These are phyloP conservation scores for Nannoperca australis DNA, from an alignment of 2,797 vertebrate genomes.

Conservation along the genomic window DNA sequence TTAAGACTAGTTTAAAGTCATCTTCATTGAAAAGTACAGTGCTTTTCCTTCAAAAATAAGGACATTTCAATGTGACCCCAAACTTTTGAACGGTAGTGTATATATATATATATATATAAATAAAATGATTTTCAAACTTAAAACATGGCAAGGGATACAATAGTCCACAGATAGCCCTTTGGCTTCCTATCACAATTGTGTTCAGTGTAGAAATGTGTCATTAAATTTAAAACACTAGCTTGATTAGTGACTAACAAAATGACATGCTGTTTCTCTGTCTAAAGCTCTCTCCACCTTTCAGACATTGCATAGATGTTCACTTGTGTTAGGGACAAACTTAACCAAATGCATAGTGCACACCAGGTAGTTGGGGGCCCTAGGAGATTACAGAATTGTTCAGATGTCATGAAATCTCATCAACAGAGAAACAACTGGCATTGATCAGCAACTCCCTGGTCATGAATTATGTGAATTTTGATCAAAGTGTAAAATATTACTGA, in stretches of 20 bases:
- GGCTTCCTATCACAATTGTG: not conserved
- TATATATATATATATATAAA: constrained; percentile 39
- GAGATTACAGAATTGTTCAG: not conserved
- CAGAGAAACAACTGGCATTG: not conserved
- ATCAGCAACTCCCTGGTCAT: not conserved
- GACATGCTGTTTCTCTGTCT: not conserved
- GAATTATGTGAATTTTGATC: not conserved
- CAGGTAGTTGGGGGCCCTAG: not conserved
- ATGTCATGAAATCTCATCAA: not conserved
- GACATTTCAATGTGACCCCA: too few species aligned
- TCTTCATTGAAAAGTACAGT: too few species aligned
- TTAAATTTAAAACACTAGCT: not conserved
- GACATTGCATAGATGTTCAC: not conserved
- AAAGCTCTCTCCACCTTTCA: not conserved
- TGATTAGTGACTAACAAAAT: not conserved
- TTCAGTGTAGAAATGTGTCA: not conserved
- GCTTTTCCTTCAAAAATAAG: too few species aligned
- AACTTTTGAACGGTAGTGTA: too few species aligned
- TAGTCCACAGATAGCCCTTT: not conserved
- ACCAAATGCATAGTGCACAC: not conserved
- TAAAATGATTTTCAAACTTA: not conserved
- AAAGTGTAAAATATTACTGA: not conserved
- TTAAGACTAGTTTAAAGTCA: too few species aligned
- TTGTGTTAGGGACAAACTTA: not conserved
- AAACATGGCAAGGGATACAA: not conserved